phyloP scores from a whole-genome alignment of 2,113 vertebrate genomes.

The Bothrops jararaca region DNA sequence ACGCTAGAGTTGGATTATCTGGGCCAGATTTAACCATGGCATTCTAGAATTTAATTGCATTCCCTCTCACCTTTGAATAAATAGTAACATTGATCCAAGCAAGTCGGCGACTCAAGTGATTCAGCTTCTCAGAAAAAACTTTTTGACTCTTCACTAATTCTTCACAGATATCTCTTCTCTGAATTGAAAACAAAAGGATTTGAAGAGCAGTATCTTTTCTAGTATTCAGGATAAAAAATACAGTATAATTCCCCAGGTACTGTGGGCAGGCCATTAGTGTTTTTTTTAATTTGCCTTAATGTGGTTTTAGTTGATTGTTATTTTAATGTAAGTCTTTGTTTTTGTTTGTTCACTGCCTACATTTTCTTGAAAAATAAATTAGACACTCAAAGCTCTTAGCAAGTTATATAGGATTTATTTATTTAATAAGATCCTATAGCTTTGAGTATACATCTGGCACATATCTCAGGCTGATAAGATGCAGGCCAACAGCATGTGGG shows the following conservation, averaged over 20 bases:
- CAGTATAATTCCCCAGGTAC: not conserved
- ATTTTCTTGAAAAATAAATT: not conserved
- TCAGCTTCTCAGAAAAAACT: conserved; percentile 94
- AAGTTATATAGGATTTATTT: no score
- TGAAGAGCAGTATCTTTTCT: not conserved
- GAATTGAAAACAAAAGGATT: conserved; percentile 43
- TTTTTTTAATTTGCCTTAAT: not conserved
- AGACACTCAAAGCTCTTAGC: not conserved
- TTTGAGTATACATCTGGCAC: not conserved
- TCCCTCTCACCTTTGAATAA: conserved; percentile 87
- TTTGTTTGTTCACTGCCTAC: not conserved
- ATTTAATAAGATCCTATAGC: not conserved
- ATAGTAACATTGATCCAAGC: conserved; percentile 99
- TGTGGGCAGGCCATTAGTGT: not conserved
- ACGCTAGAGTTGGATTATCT: not conserved
- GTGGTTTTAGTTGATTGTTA: not conserved
- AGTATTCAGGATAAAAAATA: not conserved
- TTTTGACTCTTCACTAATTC: conserved; percentile 94
- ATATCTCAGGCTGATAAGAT: not conserved
- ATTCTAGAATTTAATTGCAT: not conserved
- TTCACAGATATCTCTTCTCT: conserved; percentile 90
- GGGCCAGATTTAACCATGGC: not conserved
- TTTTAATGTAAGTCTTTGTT: not conserved
- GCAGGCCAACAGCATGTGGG: not conserved
- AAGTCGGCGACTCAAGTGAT: conserved; percentile 91